Evolutionary conservation across 2,113 vertebrate species (phyloP).

Genomic region (Taxidea taxus): DNA sequence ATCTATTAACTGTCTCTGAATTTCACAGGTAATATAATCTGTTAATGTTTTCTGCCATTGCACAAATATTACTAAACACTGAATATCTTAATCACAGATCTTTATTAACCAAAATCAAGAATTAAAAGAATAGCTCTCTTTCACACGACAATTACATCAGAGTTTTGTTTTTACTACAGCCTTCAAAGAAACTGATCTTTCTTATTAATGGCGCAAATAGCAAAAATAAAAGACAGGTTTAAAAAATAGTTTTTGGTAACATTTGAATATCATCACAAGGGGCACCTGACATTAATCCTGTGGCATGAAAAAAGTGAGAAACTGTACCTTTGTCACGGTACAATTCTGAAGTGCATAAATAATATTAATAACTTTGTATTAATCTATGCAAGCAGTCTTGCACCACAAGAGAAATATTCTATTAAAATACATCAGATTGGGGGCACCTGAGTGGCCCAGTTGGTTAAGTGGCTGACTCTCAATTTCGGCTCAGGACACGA

Average conservation of each 20-base stretch:
- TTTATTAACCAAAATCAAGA: constrained; percentile 53
- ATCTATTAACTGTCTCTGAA: constrained; percentile 42
- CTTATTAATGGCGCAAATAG: constrained; percentile 68
- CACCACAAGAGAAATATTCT: background rate
- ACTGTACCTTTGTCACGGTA: constrained; percentile 58
- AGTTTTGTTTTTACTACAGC: constrained; percentile 49
- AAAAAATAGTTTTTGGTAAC: constrained; percentile 72
- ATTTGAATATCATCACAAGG: constrained; percentile 67
- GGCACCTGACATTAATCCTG: constrained; percentile 72
- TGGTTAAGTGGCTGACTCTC: background rate
- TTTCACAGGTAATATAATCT: constrained; percentile 38
- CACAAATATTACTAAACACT: background rate
- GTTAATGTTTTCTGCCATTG: background rate
- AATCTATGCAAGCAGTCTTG: background rate
- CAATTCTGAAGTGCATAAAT: constrained; percentile 48
- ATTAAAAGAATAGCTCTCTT: constrained; percentile 59
- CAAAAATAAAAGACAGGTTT: constrained; percentile 68
- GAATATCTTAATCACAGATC: constrained; percentile 70
- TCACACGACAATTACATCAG: constrained; percentile 63
- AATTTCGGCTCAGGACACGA: background rate
- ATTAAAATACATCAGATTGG: background rate
- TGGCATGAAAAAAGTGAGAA: constrained; percentile 63
- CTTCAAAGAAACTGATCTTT: constrained; percentile 70
- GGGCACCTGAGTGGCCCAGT: background rate
- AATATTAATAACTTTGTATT: constrained; percentile 34